Conservation (phyloP, 2,888 invertebrate genomes). For the Cristatella mucedo region DNA sequence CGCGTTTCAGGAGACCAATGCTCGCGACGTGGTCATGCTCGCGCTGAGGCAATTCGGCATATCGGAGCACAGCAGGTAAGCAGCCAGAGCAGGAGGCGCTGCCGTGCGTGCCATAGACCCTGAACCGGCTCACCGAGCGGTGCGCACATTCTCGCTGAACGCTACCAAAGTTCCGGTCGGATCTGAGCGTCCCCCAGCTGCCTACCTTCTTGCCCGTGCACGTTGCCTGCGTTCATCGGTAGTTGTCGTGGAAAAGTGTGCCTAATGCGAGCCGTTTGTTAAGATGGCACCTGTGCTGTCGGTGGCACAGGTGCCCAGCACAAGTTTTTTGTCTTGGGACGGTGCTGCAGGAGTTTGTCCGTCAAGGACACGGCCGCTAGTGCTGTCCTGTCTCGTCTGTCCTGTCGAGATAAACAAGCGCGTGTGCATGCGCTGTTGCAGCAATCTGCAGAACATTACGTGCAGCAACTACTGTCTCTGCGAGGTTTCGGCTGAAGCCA, state of each 20-base stretch:
- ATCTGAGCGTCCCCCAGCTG: too few relatives aligned
- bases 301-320: background rate
- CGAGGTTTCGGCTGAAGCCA: conserved; percentile 77
- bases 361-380: too few relatives aligned
- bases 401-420: too few relatives aligned
- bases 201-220: too few relatives aligned
- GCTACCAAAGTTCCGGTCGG: too few relatives aligned
- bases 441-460: conserved; percentile 3
- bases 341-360: background rate
- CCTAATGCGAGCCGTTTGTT: too few relatives aligned
- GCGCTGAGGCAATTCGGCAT: conserved; percentile 89
- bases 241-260: too few relatives aligned
- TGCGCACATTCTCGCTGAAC: too few relatives aligned
- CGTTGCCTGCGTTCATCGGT: too few relatives aligned
- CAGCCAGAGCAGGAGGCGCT: conserved; percentile 5
- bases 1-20: conserved; percentile 45
- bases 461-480: conserved; percentile 71
- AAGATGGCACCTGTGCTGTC: too few relatives aligned
- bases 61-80: conserved; percentile 64
- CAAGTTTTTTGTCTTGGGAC: background rate
- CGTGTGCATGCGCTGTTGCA: too few relatives aligned
- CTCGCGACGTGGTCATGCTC: conserved; percentile 75
- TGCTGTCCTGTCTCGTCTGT: too few relatives aligned
- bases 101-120: background rate
- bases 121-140: background rate